These are phyloP conservation scores for Drosophila fuyamai DNA, from an alignment of 1,140 invertebrate genomes.

Conservation along the genomic window DNA sequence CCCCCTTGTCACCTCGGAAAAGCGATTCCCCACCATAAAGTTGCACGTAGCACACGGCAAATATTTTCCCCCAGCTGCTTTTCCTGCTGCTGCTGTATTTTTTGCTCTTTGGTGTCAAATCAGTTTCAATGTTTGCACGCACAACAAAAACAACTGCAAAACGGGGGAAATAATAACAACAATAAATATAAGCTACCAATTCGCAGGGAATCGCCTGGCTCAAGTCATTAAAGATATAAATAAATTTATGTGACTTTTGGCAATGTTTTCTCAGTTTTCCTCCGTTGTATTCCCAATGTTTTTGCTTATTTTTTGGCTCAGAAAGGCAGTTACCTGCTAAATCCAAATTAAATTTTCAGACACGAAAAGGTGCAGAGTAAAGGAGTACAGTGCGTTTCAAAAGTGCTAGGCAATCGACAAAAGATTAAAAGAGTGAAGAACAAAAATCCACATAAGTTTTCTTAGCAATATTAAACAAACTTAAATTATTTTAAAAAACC, in stretches of 20 bases:
- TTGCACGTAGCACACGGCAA: conserved; percentile 77
- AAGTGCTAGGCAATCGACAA: neutral
- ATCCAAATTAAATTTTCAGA: conserved; percentile 50
- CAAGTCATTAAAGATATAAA: conserved; percentile 84
- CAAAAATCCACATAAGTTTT: too few species aligned
- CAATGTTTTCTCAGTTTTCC: conserved; percentile 48
- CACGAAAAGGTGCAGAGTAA: neutral
- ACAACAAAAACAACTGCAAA: conserved; percentile 41
- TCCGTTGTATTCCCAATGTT: neutral
- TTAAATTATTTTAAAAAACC: neutral
- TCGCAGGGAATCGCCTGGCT: conserved; percentile 75
- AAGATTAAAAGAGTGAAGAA: neutral
- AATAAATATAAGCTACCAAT: conserved; percentile 54
- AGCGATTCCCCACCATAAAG: conserved; percentile 50
- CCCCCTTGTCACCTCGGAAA: conserved; percentile 27
- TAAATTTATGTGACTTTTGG: conserved; percentile 84
- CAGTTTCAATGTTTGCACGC: conserved; percentile 78
- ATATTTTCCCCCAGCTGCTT: conserved; percentile 36
- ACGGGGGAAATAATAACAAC: conserved; percentile 20
- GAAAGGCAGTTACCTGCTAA: conserved; percentile 3
- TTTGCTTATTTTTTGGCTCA: conserved; percentile 1
- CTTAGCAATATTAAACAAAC: too few species aligned
- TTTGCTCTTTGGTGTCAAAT: conserved; percentile 69
- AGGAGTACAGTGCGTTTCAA: neutral
- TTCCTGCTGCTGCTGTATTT: conserved; percentile 16